Conservation (phyloP, 2,888 invertebrate genomes). For the Lepidocyrtinus sp. region DNA sequence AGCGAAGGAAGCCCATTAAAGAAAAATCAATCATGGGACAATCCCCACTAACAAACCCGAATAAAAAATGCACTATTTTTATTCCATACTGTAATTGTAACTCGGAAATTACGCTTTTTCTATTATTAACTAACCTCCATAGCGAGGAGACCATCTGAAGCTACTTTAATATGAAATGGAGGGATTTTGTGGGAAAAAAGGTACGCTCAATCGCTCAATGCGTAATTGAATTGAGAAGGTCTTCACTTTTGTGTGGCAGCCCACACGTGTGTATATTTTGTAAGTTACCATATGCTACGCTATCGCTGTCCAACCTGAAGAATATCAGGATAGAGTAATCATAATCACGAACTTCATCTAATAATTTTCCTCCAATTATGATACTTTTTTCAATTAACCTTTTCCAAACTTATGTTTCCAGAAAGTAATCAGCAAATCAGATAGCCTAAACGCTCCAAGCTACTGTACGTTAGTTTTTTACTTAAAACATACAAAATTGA, state of each 20-base stretch:
- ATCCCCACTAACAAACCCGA: background rate
- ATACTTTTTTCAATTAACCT: conserved; percentile 54
- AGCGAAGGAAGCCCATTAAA: background rate
- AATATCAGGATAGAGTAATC: background rate
- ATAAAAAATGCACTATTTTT: background rate
- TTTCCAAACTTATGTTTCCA: conserved; percentile 28
- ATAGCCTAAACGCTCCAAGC: background rate
- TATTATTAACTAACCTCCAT: too few species aligned
- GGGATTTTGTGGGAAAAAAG: too few species aligned
- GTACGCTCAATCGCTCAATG: too few species aligned
- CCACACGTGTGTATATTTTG: too few species aligned
- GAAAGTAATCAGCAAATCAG: background rate
- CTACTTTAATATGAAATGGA: too few species aligned
- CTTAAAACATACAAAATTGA: background rate
- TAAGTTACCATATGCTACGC: background rate
- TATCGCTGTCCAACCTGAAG: background rate
- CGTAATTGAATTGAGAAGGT: background rate
- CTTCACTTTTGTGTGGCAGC: too few species aligned
- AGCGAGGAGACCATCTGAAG: too few species aligned
- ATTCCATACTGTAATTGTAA: background rate
- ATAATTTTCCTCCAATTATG: conserved; percentile 47
- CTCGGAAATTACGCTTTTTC: background rate
- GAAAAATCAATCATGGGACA: background rate
- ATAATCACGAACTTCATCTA: conserved; percentile 28
- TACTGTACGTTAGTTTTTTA: background rate